phyloP scores from a whole-genome alignment of 2,797 vertebrate genomes.

The Sebastes alutus region DNA sequence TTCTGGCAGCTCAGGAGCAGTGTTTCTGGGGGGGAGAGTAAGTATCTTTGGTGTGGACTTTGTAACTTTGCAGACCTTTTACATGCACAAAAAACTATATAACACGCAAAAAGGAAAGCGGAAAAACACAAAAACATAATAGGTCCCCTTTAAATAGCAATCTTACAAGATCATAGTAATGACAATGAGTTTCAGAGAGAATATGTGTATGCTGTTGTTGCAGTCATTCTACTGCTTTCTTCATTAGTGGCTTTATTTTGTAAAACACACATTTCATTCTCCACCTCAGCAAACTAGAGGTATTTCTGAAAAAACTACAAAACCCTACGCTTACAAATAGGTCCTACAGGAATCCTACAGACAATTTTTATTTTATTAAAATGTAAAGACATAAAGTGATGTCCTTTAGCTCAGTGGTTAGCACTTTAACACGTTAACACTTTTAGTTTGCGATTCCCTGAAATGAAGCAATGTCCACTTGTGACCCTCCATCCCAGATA shows the following conservation, averaged over 20 bases:
- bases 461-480: neutral
- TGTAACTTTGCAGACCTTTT: no score
- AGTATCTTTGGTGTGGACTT: neutral
- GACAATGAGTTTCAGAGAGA: neutral
- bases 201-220: neutral
- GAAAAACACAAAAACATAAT: neutral
- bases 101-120: neutral
- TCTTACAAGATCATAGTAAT: neutral
- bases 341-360: neutral
- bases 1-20: neutral
- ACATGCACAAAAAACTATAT: neutral
- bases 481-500: neutral
- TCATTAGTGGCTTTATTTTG: neutral
- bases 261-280: neutral
- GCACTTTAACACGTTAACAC: neutral
- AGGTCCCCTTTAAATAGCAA: neutral
- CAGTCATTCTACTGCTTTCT: neutral
- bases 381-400: neutral
- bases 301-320: neutral
- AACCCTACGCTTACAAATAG: neutral
- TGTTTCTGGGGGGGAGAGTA: neutral
- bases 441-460: neutral
- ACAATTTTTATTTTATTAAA: neutral
- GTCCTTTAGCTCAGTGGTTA: neutral
- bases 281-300: neutral